A percentile compares a stretch with the other conserved stretches of the same genome.
Evolutionary conservation across 2,797 vertebrate genomes (phyloP).

Genomic region (Siniperca scherzeri): DNA sequence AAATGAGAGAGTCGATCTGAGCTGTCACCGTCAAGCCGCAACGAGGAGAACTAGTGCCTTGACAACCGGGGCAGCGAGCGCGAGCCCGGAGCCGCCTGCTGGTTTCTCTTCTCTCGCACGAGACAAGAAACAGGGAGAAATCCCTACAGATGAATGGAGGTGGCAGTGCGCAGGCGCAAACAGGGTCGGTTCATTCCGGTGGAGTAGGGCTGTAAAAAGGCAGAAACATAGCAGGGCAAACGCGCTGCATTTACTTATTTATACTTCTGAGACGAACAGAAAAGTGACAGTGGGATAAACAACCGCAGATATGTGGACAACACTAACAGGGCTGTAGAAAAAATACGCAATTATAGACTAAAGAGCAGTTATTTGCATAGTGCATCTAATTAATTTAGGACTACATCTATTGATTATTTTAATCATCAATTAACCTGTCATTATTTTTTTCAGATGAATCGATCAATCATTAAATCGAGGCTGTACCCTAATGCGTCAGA

Average conservation of each 20-base stretch:
- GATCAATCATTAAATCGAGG: neutral
- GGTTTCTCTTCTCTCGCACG: slow-evolving; percentile 63
- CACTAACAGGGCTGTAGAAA: neutral
- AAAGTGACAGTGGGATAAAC: neutral
- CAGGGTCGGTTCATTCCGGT: slow-evolving; percentile 66
- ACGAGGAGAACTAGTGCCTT: slow-evolving; percentile 44
- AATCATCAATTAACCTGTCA: neutral
- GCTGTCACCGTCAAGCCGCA: slow-evolving; percentile 56
- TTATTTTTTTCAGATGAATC: neutral
- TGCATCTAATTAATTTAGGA: neutral
- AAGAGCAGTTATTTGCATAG: neutral
- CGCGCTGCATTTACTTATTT: slow-evolving; percentile 6
- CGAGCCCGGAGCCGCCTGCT: slow-evolving; percentile 75
- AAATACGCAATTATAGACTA: neutral
- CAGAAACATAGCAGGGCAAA: neutral
- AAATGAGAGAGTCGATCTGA: slow-evolving; percentile 13
- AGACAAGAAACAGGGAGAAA: slow-evolving; percentile 50
- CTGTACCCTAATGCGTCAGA: neutral
- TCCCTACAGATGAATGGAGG: slow-evolving; percentile 60
- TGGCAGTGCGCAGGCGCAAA: slow-evolving; percentile 77
- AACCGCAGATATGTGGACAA: neutral
- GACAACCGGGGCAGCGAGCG: slow-evolving; percentile 60
- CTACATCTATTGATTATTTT: neutral
- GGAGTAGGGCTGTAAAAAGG: slow-evolving; percentile 43
- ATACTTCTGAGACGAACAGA: neutral